Evolutionary conservation across 1,140 invertebrate genomes (phyloP), one percentile per base, ranked within the genome.

Genomic region (Drosophila truncata): DNA sequence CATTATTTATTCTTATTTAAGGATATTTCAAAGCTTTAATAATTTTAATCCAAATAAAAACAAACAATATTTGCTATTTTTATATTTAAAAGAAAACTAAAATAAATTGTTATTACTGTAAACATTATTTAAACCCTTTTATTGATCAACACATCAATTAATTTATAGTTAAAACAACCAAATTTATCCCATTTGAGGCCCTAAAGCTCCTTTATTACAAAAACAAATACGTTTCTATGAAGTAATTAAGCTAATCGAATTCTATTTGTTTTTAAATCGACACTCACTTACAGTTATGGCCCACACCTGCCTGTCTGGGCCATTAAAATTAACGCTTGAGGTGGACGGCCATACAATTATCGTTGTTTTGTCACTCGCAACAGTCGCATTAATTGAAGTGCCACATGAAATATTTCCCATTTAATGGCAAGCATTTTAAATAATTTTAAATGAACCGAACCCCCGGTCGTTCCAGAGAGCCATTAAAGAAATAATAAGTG

Each of bases 401-500:
- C 69, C 67, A 49, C 67, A 72, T 72, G 29, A 72, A 60, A 72
- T 72, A 72, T 72, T 71, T 59, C 35, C 52, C 69, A 72, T 71
- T 72, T 72, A 72, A 72, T 72, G 69, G 52, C 14, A 29, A 72
- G 63, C 49, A 69, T 78, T 78, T 78, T 57, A 78, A 78, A 78
- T 60, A 77, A 78, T 69, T 78, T 78, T 78, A 78, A 78, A 78
- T 78, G 70, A 73, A 73, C 67, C 67, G 70, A 72, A n/a, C 27
- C 20, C 31, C 31, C 31, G 44, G 42, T 37, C 70, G 31, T 73
- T 50, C 27, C 74, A 14, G 55, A 55, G 54, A 27, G 64, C 74
- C 74, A 78, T 78, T 78, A 78, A 78, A 78, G 74, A 69, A 54
- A 78, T 65, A 57, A 66, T 83, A 65, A 69, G 78, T 79, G 50